These are phyloP conservation scores for Hoplias malabaricus DNA, from an alignment of 2,113 vertebrate genomes.

Conservation along the genomic window DNA sequence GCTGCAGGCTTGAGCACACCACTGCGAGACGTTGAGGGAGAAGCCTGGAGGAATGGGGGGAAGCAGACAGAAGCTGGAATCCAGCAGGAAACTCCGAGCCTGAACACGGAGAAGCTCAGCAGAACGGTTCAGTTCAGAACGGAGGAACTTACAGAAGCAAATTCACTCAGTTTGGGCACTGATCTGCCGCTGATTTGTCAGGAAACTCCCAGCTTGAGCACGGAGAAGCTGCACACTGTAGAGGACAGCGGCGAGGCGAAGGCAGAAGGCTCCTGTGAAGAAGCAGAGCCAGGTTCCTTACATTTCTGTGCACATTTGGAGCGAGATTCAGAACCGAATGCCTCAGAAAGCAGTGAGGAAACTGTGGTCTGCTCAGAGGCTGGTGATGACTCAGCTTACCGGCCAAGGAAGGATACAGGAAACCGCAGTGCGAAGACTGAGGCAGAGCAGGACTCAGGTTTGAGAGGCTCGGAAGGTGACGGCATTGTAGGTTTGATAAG, in stretches of 20 bases:
- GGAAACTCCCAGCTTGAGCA: neutral
- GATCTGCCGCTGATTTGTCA: neutral
- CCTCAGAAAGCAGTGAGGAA: neutral
- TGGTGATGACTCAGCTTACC: neutral
- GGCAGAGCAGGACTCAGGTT: neutral
- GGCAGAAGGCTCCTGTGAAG: neutral
- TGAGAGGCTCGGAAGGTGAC: neutral
- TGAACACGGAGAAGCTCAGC: too few species aligned
- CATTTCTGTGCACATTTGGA: neutral
- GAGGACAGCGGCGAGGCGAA: neutral
- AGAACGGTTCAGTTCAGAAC: too few species aligned
- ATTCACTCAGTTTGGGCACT: neutral
- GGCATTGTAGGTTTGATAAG: neutral
- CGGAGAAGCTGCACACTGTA: neutral
- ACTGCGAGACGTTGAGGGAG: conserved; percentile 3
- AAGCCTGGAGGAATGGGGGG: neutral
- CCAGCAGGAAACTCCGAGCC: too few species aligned
- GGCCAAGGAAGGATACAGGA: conserved; percentile 27
- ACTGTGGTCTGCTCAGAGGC: neutral
- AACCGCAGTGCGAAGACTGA: neutral
- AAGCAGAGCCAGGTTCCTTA: neutral
- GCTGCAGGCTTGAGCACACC: neutral
- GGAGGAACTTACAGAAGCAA: neutral
- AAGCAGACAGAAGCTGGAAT: too few species aligned
- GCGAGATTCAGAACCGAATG: neutral